phyloP scores from a whole-genome alignment of 1,140 invertebrate species.

The Drosophila sulfurigaster region DNA sequence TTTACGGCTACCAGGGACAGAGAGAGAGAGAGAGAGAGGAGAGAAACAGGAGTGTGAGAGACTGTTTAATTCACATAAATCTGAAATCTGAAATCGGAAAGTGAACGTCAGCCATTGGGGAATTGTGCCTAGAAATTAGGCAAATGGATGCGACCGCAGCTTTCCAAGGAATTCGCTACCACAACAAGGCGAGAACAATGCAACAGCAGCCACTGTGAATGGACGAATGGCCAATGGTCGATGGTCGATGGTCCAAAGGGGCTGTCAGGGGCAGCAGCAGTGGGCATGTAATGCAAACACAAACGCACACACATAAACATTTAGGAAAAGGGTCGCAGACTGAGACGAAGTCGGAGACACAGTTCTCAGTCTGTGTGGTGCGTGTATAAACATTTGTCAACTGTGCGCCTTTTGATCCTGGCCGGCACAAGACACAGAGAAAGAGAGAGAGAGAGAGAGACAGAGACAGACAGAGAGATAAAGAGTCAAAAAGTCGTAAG shows the following conservation, averaged over 20 bases:
- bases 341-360: neutral
- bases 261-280: conserved; percentile 35
- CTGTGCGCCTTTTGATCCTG: conserved; percentile 77
- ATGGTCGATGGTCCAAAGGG: conserved; percentile 26
- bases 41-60: neutral
- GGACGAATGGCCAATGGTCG: conserved; percentile 48
- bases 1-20: conserved; percentile 75
- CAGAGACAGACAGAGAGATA: conserved; percentile 34
- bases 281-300: conserved; percentile 57
- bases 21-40: conserved; percentile 2
- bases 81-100: conserved; percentile 56
- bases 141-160: conserved; percentile 70
- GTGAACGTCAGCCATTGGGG: conserved; percentile 74
- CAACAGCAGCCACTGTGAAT: conserved; percentile 30
- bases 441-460: conserved; percentile 5
- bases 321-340: conserved; percentile 69
- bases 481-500: conserved; percentile 72
- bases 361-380: conserved; percentile 29
- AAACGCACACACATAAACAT: conserved; percentile 67
- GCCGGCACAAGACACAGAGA: conserved; percentile 55
- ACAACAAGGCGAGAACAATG: conserved; percentile 57
- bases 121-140: conserved; percentile 77
- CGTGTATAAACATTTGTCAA: conserved; percentile 81
- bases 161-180: conserved; percentile 75
- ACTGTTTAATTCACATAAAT: conserved; percentile 82